Evolutionary conservation across 2,797 vertebrate genomes (phyloP).

Genomic region (Phoebastria nigripes): DNA sequence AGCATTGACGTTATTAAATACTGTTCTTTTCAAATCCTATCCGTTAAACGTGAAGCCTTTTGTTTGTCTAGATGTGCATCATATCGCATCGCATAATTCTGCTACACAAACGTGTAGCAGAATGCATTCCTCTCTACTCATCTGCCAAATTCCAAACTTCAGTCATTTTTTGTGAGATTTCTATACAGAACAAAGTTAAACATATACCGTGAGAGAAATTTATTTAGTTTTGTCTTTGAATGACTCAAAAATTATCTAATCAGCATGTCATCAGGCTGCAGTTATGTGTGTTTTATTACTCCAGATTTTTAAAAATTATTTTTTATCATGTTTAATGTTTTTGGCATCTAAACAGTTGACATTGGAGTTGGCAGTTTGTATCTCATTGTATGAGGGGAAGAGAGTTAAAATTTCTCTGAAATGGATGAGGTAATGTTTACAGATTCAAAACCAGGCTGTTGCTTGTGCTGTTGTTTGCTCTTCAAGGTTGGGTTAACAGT

Average conservation of each 20-base stretch:
- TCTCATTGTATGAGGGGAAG: neutral
- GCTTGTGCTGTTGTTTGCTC: slow-evolving; percentile 24
- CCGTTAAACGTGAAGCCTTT: fast-evolving
- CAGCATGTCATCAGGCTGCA: neutral
- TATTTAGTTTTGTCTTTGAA: neutral
- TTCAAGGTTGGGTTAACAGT: slow-evolving; percentile 41
- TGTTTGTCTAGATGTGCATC: neutral
- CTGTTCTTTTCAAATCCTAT: neutral
- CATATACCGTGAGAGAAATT: neutral
- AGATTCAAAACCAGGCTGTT: neutral
- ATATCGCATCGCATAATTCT: fast-evolving
- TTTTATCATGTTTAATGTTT: neutral
- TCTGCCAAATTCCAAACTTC: neutral
- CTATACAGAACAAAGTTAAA: neutral
- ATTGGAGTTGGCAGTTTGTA: neutral
- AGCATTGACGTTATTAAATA: neutral
- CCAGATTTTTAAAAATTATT: neutral
- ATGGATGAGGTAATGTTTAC: neutral
- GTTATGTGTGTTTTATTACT: neutral
- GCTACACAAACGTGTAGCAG: neutral
- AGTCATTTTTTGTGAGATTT: neutral
- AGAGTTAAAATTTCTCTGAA: neutral
- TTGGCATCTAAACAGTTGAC: neutral
- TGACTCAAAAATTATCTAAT: neutral
- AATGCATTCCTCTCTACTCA: neutral